phyloP scores from a whole-genome alignment of 2,113 vertebrate species.

The Leucopternis melanops region DNA sequence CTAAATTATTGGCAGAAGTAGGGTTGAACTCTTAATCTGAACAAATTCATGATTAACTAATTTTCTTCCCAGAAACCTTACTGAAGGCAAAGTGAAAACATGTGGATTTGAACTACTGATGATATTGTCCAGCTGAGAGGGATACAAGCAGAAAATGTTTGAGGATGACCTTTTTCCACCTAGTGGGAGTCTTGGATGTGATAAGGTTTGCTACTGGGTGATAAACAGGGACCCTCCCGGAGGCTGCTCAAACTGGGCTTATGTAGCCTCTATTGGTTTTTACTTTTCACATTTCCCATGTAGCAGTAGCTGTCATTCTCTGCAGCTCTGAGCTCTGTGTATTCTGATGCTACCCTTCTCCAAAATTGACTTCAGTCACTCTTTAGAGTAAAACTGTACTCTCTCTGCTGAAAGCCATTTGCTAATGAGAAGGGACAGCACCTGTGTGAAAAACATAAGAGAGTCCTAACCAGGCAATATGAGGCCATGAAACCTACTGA shows the following conservation, averaged over 20 bases:
- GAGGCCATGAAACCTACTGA: not conserved
- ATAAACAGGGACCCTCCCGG: not conserved
- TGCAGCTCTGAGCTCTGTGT: not conserved
- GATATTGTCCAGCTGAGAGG: not conserved
- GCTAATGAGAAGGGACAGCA: not conserved
- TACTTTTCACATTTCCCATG: accelerated
- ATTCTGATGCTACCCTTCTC: not conserved
- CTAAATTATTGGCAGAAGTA: not conserved
- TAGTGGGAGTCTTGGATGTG: not conserved
- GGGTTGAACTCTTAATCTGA: not conserved
- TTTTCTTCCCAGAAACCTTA: not conserved
- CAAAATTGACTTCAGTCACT: not conserved
- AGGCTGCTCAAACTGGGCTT: not conserved
- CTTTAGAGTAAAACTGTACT: not conserved
- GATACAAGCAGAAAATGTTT: not conserved
- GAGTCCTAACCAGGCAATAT: not conserved
- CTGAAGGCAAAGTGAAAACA: not conserved
- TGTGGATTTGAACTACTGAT: not conserved
- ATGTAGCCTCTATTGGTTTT: not conserved
- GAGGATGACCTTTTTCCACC: not conserved
- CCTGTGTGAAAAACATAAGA: not conserved
- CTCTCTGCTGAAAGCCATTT: not conserved
- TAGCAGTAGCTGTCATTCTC: not conserved
- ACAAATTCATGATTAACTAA: not conserved
- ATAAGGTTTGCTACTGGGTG: not conserved